Evolutionary conservation across 2,888 invertebrate genomes (phyloP), one percentile per base, ranked within the genome.

Genomic region (Macaria liturata): DNA sequence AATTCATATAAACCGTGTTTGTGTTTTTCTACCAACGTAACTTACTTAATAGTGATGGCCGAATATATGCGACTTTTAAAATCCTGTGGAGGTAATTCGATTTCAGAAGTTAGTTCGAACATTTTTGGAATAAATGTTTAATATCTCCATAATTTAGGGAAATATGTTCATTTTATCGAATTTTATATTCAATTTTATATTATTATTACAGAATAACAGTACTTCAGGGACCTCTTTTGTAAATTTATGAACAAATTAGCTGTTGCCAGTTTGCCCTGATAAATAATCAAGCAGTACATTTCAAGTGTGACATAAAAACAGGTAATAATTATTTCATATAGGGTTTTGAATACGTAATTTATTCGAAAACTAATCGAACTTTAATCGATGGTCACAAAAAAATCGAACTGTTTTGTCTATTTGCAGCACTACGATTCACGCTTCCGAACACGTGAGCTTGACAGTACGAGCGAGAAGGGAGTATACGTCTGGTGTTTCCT

Each of bases 401-500:
- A 42, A 20, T 31, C 30, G 8, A 30, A 20, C 20, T 48, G 4
- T n/a, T 9, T 4, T 46, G 6, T 9, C 44, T 37, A 61, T 20
- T 20, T 1, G 20, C 80, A 73, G 59, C 82, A 76, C 82, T 82
- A 75, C 7, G 9, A 60, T 80, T 85, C 86, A 86, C 86, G 83
- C 81, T 78, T 70, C 72, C 50, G 54, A 70, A 84, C 79, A 86
- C 86, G 86, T 86, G 86, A 83, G 72, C 46, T 32, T 54, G 58
- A 32, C 46, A 54, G 67, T 32, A 32, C 34, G 54, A 47, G 43
- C 9, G 54, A 40, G 54, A 42, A 30, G 4, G 46, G n/a, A 31
- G 37, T 81, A 83, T 78, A 77, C 78, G 78, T 71, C 45, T 37
- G 39, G 34, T 30, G 30, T 51, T 45, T 37, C 44, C 32, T 32